Evolutionary conservation across 2,797 vertebrate species (phyloP).

Genomic region (Glossophaga mutica): DNA sequence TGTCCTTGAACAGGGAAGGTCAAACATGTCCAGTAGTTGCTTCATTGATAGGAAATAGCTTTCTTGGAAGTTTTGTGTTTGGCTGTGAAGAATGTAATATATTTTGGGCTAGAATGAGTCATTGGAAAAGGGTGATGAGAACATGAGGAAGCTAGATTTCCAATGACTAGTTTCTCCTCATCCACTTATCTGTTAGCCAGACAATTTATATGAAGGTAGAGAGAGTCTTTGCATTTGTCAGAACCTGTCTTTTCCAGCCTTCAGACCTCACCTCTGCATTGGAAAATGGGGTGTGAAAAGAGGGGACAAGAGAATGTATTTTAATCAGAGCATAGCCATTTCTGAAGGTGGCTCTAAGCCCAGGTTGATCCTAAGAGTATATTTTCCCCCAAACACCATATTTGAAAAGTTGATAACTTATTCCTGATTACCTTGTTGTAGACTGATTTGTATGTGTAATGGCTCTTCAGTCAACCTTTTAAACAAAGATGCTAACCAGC

Average conservation of each 20-base stretch:
- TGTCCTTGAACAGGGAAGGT: not conserved
- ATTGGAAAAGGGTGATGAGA: not conserved
- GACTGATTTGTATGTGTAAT: not conserved
- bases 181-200: not conserved
- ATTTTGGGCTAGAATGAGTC: not conserved
- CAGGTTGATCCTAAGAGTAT: not conserved
- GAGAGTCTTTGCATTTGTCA: not conserved
- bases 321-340: not conserved
- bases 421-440: not conserved
- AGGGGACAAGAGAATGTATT: not conserved
- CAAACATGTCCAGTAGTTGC: not conserved
- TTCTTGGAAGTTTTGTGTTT: not conserved
- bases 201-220: not conserved
- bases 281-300: not conserved
- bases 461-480: constrained; percentile 7
- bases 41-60: not conserved
- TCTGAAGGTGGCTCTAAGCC: not conserved
- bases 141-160: not conserved
- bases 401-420: constrained; percentile 11
- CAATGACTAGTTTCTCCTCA: not conserved
- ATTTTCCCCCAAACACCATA: not conserved
- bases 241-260: not conserved
- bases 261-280: not conserved
- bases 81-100: not conserved
- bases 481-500: not conserved